Evolutionary conservation across 2,113 vertebrate species (phyloP).

Genomic region (Tupaia tana): DNA sequence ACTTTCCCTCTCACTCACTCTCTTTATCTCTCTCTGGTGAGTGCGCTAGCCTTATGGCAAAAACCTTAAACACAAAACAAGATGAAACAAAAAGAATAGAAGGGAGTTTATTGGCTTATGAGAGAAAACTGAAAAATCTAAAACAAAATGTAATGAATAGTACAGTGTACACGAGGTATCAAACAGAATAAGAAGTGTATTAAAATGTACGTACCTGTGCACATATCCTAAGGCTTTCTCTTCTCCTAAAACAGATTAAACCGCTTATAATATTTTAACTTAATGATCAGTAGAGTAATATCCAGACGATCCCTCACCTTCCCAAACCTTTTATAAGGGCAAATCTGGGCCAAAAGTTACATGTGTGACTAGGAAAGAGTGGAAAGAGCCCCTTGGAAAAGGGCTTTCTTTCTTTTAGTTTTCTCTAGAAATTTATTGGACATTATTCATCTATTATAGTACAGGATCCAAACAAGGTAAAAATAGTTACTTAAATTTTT

Average conservation of each 20-base stretch:
- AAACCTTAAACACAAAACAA: too few species aligned
- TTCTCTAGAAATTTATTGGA: too few species aligned
- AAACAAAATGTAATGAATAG: neutral
- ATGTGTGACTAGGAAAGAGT: neutral
- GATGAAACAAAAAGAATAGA: too few species aligned
- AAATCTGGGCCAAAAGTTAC: neutral
- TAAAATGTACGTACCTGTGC: neutral
- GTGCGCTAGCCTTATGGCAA: too few species aligned
- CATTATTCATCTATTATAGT: too few species aligned
- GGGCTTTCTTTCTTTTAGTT: neutral
- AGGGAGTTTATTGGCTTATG: neutral
- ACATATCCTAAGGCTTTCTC: neutral
- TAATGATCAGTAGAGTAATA: neutral
- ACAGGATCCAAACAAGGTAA: too few species aligned
- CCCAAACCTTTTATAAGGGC: neutral
- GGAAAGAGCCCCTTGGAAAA: neutral
- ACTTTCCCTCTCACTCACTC: too few species aligned
- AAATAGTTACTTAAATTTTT: too few species aligned
- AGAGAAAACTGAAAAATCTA: neutral
- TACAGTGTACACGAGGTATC: neutral
- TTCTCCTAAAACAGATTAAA: neutral
- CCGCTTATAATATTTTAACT: constrained; percentile 1
- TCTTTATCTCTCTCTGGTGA: too few species aligned
- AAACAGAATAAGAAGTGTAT: neutral
- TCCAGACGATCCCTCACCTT: neutral